Evolutionary conservation across 2,888 invertebrate genomes (phyloP).

Genomic region (Microctonus hyperodae): DNA sequence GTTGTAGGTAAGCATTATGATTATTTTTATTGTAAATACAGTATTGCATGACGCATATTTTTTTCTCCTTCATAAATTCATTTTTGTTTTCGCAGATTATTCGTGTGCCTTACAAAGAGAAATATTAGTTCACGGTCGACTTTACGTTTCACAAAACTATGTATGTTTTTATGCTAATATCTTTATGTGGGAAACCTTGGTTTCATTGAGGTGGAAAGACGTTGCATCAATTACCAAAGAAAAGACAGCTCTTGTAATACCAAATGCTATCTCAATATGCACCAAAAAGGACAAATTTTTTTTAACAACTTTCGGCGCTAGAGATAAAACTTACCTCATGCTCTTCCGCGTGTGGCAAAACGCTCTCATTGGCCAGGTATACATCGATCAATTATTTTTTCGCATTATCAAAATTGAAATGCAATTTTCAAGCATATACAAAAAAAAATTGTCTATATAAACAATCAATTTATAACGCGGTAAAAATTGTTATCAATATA

Average conservation of each 20-base stretch:
- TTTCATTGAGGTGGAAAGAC: constrained; percentile 87
- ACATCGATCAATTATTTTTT: constrained; percentile 20
- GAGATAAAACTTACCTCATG: constrained; percentile 96
- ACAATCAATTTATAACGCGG: not conserved
- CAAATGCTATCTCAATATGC: constrained; percentile 91
- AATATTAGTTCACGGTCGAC: constrained; percentile 92
- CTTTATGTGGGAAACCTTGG: constrained; percentile 93
- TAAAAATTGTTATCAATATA: constrained; percentile 9
- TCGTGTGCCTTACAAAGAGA: constrained; percentile 97
- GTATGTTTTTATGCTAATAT: constrained; percentile 98
- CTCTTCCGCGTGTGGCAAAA: constrained; percentile 97
- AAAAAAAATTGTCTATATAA: not conserved
- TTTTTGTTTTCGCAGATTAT: constrained; percentile 76
- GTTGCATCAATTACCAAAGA: constrained; percentile 94
- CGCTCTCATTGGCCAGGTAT: constrained; percentile 84
- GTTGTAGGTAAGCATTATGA: constrained; percentile 79
- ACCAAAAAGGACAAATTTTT: constrained; percentile 87
- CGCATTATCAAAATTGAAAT: constrained; percentile 8
- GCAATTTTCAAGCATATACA: not conserved
- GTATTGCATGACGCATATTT: not conserved
- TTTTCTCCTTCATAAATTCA: not conserved
- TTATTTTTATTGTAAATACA: not conserved
- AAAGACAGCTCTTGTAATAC: constrained; percentile 92
- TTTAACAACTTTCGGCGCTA: constrained; percentile 91
- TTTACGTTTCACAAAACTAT: constrained; percentile 95